Conservation (phyloP, 2,888 invertebrate species). For the Drosophila vallismaia region DNA sequence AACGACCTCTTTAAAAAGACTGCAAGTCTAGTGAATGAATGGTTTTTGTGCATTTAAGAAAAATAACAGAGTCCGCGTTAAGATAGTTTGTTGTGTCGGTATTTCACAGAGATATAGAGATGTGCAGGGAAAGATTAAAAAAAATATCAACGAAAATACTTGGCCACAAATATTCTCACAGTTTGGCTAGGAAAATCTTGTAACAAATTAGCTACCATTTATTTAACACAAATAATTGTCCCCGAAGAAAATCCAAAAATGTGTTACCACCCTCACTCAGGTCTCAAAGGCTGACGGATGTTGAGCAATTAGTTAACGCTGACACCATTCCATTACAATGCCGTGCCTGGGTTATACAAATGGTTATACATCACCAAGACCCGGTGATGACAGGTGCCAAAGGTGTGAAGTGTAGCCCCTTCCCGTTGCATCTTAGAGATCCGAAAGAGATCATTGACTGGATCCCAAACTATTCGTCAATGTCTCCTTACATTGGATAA, state of each 20-base stretch:
- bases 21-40: slow-evolving; percentile 66
- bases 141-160: slow-evolving; percentile 49
- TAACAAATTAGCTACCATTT: slow-evolving; percentile 38
- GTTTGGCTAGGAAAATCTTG: slow-evolving; percentile 59
- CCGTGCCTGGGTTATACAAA: slow-evolving; percentile 51
- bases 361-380: slow-evolving; percentile 64
- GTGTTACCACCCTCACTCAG: slow-evolving; percentile 14
- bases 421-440: slow-evolving; percentile 7
- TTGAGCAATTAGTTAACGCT: slow-evolving; percentile 71
- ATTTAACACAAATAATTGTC: slow-evolving; percentile 34
- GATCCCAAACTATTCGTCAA: slow-evolving; percentile 53
- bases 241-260: slow-evolving; percentile 13
- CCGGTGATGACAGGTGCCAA: slow-evolving; percentile 60
- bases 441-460: slow-evolving; percentile 19
- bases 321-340: slow-evolving; percentile 74
- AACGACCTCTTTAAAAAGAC: slow-evolving; percentile 26
- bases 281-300: slow-evolving; percentile 74
- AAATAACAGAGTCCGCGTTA: slow-evolving; percentile 49
- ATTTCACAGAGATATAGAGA: slow-evolving; percentile 35
- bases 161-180: slow-evolving; percentile 15
- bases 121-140: slow-evolving; percentile 39
- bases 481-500: slow-evolving; percentile 67
- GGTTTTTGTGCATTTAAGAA: slow-evolving; percentile 59
- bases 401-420: slow-evolving; percentile 41
- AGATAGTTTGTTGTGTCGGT: slow-evolving; percentile 54